Evolutionary conservation across 2,888 invertebrate species (phyloP), one percentile per base, ranked within the genome.

Genomic region (Deroplatys truncata): DNA sequence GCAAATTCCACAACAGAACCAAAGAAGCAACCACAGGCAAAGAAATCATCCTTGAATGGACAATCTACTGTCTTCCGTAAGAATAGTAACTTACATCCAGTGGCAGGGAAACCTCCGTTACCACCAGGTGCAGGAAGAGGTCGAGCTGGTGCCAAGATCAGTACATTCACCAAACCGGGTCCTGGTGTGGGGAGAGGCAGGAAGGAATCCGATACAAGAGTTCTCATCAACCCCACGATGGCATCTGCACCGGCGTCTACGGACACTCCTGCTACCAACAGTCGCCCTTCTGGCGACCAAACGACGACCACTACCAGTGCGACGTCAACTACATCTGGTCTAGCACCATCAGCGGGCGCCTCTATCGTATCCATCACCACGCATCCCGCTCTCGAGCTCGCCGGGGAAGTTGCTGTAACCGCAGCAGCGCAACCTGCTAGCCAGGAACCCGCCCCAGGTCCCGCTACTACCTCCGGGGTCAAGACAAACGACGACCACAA

Each of bases 181-280:
- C 56, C 56, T 72, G 56, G 56, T 20, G 56, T 25, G 20, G 56
- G 56, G 20, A 72, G 56, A 72, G 56, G 56, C 56, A 9, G 56
- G 56, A 72, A 72, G 25, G 56, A 72, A 25, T 72, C 56, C 10
- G 90, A 90, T n/a, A 89, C 82, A 8, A 83, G 87, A 0, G 85
- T 86, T 8, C 86, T 56, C 29, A 90, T 90, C 28, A 90, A 90
- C 28, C 91, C 90, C 16, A 91, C 89, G 28, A 91, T 90, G 90
- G 90, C 90, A 20, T 90, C 84, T 29, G 88, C 85, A 88, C 89
- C 88, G 84, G 87, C 87, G 29, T 43, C 88, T 25, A 89, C 90
- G 20, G 43, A 56, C 16, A 85, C 84, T 28, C 88, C 89, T 31
- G 84, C 88, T 10, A 88, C 84, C 10, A 90, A 82, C n/a, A 89